Conservation (phyloP, 1,140 invertebrate genomes). For the Zaprionus gabonicus region DNA sequence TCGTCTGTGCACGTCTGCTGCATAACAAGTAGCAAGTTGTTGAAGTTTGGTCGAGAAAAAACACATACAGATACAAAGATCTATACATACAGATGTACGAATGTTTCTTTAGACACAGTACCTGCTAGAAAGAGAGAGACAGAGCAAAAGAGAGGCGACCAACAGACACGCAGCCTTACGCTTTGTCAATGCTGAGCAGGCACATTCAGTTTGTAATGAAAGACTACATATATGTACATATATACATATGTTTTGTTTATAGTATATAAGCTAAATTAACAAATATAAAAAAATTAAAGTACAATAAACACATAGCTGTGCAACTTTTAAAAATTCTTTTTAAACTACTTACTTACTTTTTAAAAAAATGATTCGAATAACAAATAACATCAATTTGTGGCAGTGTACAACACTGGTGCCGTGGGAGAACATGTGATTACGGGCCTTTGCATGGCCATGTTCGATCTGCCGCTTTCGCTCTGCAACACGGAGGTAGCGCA, state of each 20-base stretch:
- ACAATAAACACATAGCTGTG: too few relatives aligned
- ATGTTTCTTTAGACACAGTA: slow-evolving; percentile 5
- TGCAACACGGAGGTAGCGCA: slow-evolving; percentile 15
- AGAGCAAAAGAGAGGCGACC: not conserved
- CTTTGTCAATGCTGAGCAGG: not conserved
- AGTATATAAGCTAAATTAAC: not conserved
- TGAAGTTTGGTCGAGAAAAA: slow-evolving; percentile 22
- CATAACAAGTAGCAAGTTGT: slow-evolving; percentile 59
- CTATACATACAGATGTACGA: slow-evolving; percentile 4
- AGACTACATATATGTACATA: too few relatives aligned
- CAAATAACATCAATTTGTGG: too few relatives aligned
- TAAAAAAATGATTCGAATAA: too few relatives aligned
- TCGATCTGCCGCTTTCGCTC: slow-evolving; percentile 67
- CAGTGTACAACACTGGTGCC: slow-evolving; percentile 10
- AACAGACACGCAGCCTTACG: not conserved
- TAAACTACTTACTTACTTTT: too few relatives aligned
- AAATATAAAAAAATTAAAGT: too few relatives aligned
- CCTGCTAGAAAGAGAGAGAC: not conserved
- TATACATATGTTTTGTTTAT: not conserved
- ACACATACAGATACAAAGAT: slow-evolving; percentile 7
- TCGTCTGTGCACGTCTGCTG: slow-evolving; percentile 46
- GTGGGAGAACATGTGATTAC: slow-evolving; percentile 15
- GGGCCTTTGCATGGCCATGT: slow-evolving; percentile 56
- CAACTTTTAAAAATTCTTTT: too few relatives aligned
- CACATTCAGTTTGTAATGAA: not conserved